A percentile compares a stretch with the other conserved stretches of the same genome.
Conservation (phyloP, 1,140 invertebrate species). For the Drosophila rufa region DNA sequence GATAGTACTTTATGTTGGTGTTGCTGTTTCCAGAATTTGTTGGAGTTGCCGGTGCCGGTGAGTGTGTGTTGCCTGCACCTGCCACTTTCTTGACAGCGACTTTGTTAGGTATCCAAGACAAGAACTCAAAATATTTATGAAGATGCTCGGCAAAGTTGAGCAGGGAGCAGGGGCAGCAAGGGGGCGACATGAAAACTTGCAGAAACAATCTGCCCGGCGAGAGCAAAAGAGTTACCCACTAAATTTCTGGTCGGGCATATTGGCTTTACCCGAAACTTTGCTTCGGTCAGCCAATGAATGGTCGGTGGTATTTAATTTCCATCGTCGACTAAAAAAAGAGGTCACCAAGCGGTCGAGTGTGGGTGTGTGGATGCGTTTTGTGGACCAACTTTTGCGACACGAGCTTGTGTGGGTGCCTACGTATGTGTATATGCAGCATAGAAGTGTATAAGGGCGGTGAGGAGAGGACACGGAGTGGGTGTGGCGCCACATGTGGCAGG, state of each 20-base stretch:
- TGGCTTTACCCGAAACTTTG: constrained; percentile 5
- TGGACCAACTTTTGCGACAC: constrained; percentile 47
- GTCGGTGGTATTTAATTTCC: constrained; percentile 17
- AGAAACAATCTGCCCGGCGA: constrained; percentile 67
- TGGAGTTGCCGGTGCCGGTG: constrained; percentile 19
- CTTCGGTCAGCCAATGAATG: constrained; percentile 6
- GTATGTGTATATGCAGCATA: neutral
- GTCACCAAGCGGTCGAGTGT: constrained; percentile 27
- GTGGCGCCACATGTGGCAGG: constrained; percentile 33
- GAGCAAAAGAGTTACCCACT: constrained; percentile 1
- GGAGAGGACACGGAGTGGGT: constrained; percentile 1
- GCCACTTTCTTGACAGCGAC: constrained; percentile 41
- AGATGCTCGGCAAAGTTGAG: constrained; percentile 64
- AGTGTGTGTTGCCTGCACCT: constrained; percentile 34
- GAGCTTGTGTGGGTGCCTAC: constrained; percentile 16
- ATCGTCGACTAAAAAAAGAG: constrained; percentile 1
- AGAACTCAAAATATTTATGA: constrained; percentile 75
- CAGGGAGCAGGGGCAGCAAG: constrained; percentile 3
- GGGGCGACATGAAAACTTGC: constrained; percentile 71
- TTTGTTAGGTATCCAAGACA: constrained; percentile 62
- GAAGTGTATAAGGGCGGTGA: constrained; percentile 1
- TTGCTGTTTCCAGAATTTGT: constrained; percentile 3
- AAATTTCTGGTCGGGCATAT: constrained; percentile 4
- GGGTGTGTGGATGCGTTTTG: constrained; percentile 13
- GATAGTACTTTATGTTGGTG: constrained; percentile 1